Base-by-base conservation (phyloP, 1,140 invertebrate species). In the Aphelinus atriplicis region DNA sequence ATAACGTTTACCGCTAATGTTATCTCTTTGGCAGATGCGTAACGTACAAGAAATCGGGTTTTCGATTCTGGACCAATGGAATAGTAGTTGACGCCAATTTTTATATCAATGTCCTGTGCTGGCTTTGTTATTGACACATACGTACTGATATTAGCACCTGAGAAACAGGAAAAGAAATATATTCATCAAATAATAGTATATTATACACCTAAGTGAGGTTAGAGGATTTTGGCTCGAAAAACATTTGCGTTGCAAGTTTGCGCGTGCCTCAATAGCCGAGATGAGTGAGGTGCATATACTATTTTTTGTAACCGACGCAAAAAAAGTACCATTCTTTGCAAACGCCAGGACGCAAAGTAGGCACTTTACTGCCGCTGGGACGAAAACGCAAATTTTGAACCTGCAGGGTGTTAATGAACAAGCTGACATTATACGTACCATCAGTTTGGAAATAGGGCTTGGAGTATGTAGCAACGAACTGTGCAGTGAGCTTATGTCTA, bases 11-110 rank as follows among this genome's bases (percentile, higher is more conserved):
- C 83, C 0, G 85, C 81, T 1, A 90, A 80, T 0, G 85, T 89
- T 43, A 92, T 90, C 81, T 92, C 90, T 80, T 93, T 93, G 2
- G 88, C 89, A 80, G 85, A 87, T 10, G 89, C 88, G 71, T 90
- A 90, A 73, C 87, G 80, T 10, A 90, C 80, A 47, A 89, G 73
- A n/a, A 88, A 77, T 3, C 72, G 81, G 0, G 84, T 86, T 46
- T 81, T 87, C 3, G 85, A 84, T 10, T 85, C 81, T 1, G 80
- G 9, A 0, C 86, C 86, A 10, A 82, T 72, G 2, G 81, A 78
- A 26, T 85, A 80, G 71, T 89, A 84, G 66, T 83, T 82, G 0
- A 89, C 77, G 45, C 80, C 86, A 0, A 89, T 61, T 74, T 88
- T 89, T 3, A 90, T 83, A n/a, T 90, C 87, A 7, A 90, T 78